Evolutionary conservation across 2,888 invertebrate species (phyloP).

Genomic region (Polydrusus pterygomalis): DNA sequence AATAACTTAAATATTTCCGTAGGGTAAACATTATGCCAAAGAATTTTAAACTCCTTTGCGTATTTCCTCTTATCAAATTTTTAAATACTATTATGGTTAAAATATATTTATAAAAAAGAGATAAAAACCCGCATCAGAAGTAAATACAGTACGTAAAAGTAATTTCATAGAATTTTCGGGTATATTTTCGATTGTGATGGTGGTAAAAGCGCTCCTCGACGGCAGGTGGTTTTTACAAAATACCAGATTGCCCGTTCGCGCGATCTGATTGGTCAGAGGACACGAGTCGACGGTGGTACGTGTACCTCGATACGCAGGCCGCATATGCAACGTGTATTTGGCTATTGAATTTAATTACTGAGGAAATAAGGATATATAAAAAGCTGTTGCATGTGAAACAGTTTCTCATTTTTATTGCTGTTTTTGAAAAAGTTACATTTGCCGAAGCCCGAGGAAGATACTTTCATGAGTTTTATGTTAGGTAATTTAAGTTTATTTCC

Average conservation of each 20-base stretch:
- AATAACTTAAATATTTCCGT: neutral
- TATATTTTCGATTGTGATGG: conserved; percentile 60
- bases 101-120: conserved; percentile 15
- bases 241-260: conserved; percentile 67
- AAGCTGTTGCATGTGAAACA: conserved; percentile 35
- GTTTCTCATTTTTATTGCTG: conserved; percentile 28
- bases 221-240: conserved; percentile 69
- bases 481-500: neutral
- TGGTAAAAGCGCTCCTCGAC: conserved; percentile 59
- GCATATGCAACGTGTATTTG: conserved; percentile 51
- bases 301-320: conserved; percentile 46
- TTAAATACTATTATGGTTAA: neutral
- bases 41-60: neutral
- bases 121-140: conserved; percentile 5
- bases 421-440: conserved; percentile 20
- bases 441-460: neutral
- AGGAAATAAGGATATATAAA: conserved; percentile 38
- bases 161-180: conserved; percentile 55
- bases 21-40: neutral
- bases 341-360: conserved; percentile 41
- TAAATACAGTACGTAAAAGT: conserved; percentile 29
- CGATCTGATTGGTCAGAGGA: conserved; percentile 67
- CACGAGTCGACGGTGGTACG: conserved; percentile 65
- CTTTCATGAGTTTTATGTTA: neutral
- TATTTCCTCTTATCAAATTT: conserved; percentile 4